phyloP scores from a whole-genome alignment of 1,140 invertebrate species.

The Diploscapter pachys region DNA sequence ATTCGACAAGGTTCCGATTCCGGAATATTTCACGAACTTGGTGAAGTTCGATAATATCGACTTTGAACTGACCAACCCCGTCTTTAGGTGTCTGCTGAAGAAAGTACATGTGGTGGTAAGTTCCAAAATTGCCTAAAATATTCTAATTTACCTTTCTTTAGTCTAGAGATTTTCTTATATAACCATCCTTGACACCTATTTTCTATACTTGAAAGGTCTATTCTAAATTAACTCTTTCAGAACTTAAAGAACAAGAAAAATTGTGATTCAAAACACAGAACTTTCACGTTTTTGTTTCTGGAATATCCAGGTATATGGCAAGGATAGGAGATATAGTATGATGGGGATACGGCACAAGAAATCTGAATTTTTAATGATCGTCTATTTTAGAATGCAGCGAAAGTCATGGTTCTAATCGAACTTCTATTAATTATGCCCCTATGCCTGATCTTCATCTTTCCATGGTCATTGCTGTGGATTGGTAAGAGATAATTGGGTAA shows the following conservation, averaged over 20 bases:
- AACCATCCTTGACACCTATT: background rate
- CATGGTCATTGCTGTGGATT: conserved; percentile 13
- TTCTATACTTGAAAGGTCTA: background rate
- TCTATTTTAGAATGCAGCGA: conserved; percentile 7
- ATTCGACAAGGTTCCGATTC: conserved; percentile 13
- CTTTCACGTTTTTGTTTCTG: no score
- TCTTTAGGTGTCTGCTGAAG: conserved; percentile 4
- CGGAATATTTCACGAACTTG: conserved; percentile 9
- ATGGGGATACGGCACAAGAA: no score
- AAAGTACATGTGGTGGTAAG: background rate
- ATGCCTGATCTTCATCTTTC: conserved; percentile 10
- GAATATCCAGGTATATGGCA: no score
- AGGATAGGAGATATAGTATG: no score
- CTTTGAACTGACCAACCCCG: conserved; percentile 4
- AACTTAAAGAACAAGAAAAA: no score
- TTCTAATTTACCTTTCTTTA: background rate
- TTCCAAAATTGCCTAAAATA: background rate
- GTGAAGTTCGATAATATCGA: conserved; percentile 9
- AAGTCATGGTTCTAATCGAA: conserved; percentile 6
- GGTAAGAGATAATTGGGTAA: background rate
- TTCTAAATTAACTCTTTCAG: background rate
- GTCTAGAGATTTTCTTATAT: background rate
- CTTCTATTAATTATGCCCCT: conserved; percentile 2
- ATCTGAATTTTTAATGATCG: no score
- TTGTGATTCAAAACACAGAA: no score